Base-by-base conservation (phyloP, 1,140 invertebrate genomes). In the Ceratina calcarata region DNA sequence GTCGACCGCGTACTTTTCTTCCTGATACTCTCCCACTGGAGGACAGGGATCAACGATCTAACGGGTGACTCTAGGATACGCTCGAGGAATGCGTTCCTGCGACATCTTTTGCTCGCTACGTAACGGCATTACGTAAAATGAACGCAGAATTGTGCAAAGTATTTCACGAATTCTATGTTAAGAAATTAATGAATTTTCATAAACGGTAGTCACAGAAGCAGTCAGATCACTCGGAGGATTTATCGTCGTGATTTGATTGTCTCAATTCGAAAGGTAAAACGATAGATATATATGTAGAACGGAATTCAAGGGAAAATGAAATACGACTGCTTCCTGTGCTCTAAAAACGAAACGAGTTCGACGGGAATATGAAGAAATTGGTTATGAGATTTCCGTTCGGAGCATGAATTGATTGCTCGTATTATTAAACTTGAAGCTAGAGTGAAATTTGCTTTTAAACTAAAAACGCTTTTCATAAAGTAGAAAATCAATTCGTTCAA, bases 1-100 rank as follows among this genome's bases (percentile, higher is more conserved):
- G 58, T 37, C 53, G 65, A 64, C 45, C 71, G 24, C 51, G 65
- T 57, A 80, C 80, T 86, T 85, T 85, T 86, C 85, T 86, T 80
- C 81, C 84, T 83, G 77, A 57, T 82, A 61, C 62, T 66, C 55
- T 60, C 53, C 51, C 15, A 15, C 32, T 66, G 57, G 57, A 60
- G 68, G 60, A 24, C 72, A 60, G 45, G 57, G 27, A 62, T 68
- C 45, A 24, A 62, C 55, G 22, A 64, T 74, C 60, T 74, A 72
- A 53, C 77, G 77, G 67, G 67, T 78, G 57, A 12, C 58, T 20
- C 6, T 32, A 7, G 22, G n/a, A 32, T 6, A 27, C 15, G 13
- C 27, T 55, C 24, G 45, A 27, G 13, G 8, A 53, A 8, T 55
- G 32, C 32, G 20, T 76, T 15, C 0, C 37, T 60, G 37, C 22